These are phyloP conservation scores for Lepas anatifera DNA, from an alignment of 2,888 invertebrate genomes.

Conservation along the genomic window DNA sequence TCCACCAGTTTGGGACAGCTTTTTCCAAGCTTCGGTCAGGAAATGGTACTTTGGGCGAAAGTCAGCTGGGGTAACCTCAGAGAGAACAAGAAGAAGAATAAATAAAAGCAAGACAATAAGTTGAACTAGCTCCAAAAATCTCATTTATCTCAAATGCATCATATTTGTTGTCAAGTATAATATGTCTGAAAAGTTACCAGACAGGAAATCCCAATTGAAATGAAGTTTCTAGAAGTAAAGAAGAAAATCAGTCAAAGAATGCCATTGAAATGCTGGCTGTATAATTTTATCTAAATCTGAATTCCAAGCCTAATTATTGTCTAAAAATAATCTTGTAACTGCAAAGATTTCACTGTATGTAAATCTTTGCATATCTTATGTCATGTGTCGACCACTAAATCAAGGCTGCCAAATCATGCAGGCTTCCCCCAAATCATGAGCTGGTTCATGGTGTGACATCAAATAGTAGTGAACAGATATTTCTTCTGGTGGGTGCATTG, in stretches of 20 bases:
- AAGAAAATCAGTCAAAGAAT: no score
- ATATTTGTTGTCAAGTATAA: no score
- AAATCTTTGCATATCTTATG: background rate
- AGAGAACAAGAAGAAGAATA: no score
- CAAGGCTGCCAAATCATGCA: background rate
- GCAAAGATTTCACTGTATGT: background rate
- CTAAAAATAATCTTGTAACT: background rate
- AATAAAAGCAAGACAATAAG: no score
- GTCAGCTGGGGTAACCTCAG: no score
- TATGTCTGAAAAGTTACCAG: background rate
- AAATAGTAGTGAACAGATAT: background rate
- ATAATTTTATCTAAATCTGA: background rate
- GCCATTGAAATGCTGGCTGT: background rate
- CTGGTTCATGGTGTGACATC: background rate
- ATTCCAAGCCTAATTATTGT: background rate
- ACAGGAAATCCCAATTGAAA: no score
- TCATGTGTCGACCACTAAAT: background rate
- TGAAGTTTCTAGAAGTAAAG: no score
- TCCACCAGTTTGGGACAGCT: no score
- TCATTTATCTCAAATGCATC: no score
- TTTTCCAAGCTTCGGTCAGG: no score
- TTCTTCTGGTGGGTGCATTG: background rate
- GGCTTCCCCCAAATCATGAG: background rate
- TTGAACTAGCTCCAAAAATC: no score
- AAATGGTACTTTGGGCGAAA: no score